Conservation (phyloP, 2,113 vertebrate species). For the Cephalopholis sonnerati region DNA sequence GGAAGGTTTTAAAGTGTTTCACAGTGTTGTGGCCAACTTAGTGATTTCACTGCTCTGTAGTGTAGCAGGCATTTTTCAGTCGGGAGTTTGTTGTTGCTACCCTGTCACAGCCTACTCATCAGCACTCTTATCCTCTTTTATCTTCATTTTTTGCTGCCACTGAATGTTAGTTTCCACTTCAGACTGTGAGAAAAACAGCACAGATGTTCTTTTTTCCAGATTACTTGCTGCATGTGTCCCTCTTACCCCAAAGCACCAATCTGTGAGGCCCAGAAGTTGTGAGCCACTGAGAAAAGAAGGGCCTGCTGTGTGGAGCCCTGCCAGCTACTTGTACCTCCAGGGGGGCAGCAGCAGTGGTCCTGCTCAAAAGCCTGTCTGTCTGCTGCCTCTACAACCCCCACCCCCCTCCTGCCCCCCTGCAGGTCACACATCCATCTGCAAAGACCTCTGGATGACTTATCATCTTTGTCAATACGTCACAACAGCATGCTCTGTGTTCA, state of each 20-base stretch:
- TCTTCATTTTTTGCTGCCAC: not conserved
- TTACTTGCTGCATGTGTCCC: not conserved
- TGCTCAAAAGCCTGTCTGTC: slow-evolving; percentile 49
- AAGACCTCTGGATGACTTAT: slow-evolving; percentile 28
- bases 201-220: slow-evolving; percentile 44
- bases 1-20: not conserved
- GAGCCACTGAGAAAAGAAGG: slow-evolving; percentile 8
- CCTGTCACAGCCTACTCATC: not conserved
- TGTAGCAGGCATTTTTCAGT: not conserved
- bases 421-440: slow-evolving; percentile 10
- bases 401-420: not conserved
- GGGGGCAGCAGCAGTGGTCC: slow-evolving; percentile 16
- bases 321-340: slow-evolving; percentile 48
- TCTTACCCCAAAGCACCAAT: slow-evolving; percentile 19
- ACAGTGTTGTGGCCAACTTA: not conserved
- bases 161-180: slow-evolving; percentile 13
- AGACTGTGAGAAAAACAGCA: slow-evolving; percentile 25
- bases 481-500: slow-evolving; percentile 29
- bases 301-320: slow-evolving; percentile 2
- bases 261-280: slow-evolving; percentile 16
- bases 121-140: slow-evolving; percentile 11
- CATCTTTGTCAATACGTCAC: slow-evolving; percentile 7
- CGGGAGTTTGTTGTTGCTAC: not conserved
- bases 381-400: not conserved
- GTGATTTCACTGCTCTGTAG: not conserved